Conservation (phyloP, 2,113 vertebrate species). For the Opisthocomus hoazin region DNA sequence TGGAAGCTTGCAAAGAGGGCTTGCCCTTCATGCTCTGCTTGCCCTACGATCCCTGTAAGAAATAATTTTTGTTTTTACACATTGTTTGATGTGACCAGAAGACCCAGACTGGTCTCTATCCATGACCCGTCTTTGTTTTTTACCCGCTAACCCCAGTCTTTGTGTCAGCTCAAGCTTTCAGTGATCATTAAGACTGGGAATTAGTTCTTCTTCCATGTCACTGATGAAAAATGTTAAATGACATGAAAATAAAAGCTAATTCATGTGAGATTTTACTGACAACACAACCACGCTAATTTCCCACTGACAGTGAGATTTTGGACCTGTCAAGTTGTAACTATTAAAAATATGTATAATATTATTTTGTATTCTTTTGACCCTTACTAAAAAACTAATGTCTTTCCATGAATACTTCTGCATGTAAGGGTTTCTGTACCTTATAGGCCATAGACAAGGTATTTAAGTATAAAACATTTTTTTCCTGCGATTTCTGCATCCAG, state of each 20-base stretch:
- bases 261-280: not conserved
- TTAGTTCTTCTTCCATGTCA: not conserved
- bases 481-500: not conserved
- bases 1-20: not conserved
- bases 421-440: not conserved
- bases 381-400: not conserved
- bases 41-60: not conserved
- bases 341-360: not conserved
- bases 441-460: not conserved
- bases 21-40: not conserved
- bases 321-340: not conserved
- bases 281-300: not conserved
- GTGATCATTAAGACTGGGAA: not conserved
- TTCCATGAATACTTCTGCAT: not conserved
- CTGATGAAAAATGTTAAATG: not conserved
- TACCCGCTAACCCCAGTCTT: not conserved
- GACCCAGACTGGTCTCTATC: not conserved
- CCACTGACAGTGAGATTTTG: not conserved
- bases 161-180: not conserved
- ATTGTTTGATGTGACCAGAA: not conserved
- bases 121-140: rapidly evolving
- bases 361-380: not conserved
- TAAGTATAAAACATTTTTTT: not conserved
- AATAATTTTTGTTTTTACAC: not conserved
- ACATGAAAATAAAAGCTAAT: not conserved